A percentile compares a stretch with the other conserved stretches of the same genome.
Conservation (phyloP, 2,888 invertebrate species). For the Notodromas monacha region DNA sequence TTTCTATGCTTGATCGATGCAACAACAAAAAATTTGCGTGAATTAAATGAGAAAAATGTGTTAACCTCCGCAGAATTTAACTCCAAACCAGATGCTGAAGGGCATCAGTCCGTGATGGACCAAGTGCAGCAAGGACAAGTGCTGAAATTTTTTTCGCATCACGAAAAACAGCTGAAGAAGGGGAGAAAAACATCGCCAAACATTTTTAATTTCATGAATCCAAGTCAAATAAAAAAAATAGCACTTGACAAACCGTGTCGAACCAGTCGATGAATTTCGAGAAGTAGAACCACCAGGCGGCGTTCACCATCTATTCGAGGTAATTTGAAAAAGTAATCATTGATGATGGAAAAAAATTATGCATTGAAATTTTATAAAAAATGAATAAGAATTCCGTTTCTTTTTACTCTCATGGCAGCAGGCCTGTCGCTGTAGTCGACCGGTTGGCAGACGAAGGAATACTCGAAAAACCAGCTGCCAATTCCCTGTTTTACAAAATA, state of each 20-base stretch:
- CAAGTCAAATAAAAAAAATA: conserved; percentile 1
- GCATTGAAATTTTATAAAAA: no score
- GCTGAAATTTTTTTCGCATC: conserved; percentile 66
- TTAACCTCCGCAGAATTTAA: conserved; percentile 70
- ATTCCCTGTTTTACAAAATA: conserved; percentile 10
- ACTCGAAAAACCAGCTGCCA: conserved; percentile 10
- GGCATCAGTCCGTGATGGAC: conserved; percentile 93
- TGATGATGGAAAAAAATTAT: no score
- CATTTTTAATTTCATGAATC: conserved; percentile 1
- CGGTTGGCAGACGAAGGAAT: conserved; percentile 10
- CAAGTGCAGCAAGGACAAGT: conserved; percentile 71
- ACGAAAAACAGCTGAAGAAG: conserved; percentile 57
- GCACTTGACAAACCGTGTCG: conserved; percentile 45
- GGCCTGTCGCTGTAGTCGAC: conserved; percentile 10
- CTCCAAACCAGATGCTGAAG: conserved; percentile 77
- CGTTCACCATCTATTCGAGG: conserved; percentile 69
- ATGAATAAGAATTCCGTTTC: no score
- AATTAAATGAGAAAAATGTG: conserved; percentile 13
- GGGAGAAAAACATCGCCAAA: conserved; percentile 5
- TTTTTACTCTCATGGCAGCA: conserved; percentile 10
- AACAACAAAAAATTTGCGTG: no score
- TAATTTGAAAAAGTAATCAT: no score
- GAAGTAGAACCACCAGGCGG: conserved; percentile 84
- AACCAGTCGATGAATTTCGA: conserved; percentile 85
- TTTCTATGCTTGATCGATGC: no score